Evolutionary conservation across 2,113 vertebrate species (phyloP), one percentile per base, ranked within the genome.

Genomic region (Laterallus jamaicensis): DNA sequence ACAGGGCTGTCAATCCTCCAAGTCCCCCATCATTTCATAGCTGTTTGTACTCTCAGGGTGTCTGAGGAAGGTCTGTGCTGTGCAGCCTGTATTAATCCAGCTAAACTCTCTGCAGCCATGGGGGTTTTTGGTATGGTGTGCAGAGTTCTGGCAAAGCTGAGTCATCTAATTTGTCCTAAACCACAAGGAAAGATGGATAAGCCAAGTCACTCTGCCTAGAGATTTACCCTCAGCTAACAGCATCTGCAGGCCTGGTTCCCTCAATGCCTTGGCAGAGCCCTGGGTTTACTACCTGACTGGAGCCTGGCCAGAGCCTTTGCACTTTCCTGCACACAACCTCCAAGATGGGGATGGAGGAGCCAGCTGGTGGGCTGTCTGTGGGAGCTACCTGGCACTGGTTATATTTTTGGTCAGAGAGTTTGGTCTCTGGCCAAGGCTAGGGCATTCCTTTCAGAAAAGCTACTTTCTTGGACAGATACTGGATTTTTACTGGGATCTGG

Each of bases 341-440:
- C 52, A 67, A 47, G 44, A 9, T 50, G 50, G 14, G 50, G 39
- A 25, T 9, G 5, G 24, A 16, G 60, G 59, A 54, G 3, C 12
- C 20, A 29, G 35, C 20, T 6, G 5, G 2, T 6, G 55, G 25
- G 50, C 17, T 42, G 15, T 6, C 10, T 44, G 12, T 29, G n/a
- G 4, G 19, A 54, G 9, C 29, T 19, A 9, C 54, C 32, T 2
- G 1, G 0, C 52, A 2, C 17, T 25, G 31, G 8, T 75, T 10
- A 5, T 18, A 74, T 84, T 58, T 42, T 18, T 19, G 15, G 9
- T 24, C 21, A 0, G 11, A 35, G 14, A 24, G 11, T 12, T 67
- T 3, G 2, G 5, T 31, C 19, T 35, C 29, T 37, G 11, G 6
- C 50, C 42, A 29, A 74, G 24, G 1, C 60, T 47, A 17, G 28